Percentiles rank a stretch among this genome's conserved stretches.
Evolutionary conservation across 53 echinoderm and acorn worm species (phyloP).

Genomic region (Echinometra lucunter): DNA sequence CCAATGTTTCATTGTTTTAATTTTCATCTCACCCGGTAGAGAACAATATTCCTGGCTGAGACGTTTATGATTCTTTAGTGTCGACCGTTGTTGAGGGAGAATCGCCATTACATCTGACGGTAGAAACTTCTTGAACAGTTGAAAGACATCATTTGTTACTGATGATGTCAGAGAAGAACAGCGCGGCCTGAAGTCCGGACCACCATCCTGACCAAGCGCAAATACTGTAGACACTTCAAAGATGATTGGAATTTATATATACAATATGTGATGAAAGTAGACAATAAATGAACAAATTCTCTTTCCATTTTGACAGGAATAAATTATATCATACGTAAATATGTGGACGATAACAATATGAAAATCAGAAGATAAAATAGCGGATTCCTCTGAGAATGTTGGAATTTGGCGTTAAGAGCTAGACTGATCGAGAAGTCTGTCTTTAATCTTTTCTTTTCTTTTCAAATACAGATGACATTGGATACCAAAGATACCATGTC

Average conservation of each 20-base stretch:
- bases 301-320: too few relatives aligned
- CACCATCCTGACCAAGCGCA: not conserved
- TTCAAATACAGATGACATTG: too few relatives aligned
- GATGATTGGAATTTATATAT: not conserved
- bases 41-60: not conserved
- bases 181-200: not conserved
- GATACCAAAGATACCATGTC: too few relatives aligned
- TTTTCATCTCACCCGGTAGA: not conserved
- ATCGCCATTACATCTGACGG: not conserved
- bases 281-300: too few relatives aligned
- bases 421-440: not conserved
- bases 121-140: slow-evolving; percentile 7
- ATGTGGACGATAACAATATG: too few relatives aligned
- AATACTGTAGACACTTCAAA: not conserved
- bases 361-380: too few relatives aligned
- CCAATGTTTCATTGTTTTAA: not conserved
- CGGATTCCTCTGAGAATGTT: too few relatives aligned
- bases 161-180: not conserved
- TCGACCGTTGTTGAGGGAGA: not conserved
- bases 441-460: too few relatives aligned
- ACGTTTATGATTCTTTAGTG: not conserved
- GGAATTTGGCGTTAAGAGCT: not conserved
- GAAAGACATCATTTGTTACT: not conserved
- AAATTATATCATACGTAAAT: too few relatives aligned
- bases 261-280: too few relatives aligned